Conservation (phyloP, 2,113 vertebrate genomes). For the Fulmarus glacialis region DNA sequence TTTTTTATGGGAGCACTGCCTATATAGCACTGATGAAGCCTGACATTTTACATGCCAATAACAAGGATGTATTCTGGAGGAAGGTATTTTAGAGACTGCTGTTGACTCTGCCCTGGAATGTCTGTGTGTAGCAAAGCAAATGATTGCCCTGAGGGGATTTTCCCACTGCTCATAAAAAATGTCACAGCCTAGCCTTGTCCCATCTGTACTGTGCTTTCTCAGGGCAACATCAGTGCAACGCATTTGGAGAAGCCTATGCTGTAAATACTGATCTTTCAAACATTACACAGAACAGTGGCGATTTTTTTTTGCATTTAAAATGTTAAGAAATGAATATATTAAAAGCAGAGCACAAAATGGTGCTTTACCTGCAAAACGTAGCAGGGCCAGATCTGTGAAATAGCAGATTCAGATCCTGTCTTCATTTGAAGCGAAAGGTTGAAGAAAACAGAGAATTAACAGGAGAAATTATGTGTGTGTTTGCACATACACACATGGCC, state of each 20-base stretch:
- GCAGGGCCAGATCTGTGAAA: not conserved
- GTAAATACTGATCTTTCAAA: constrained; percentile 47
- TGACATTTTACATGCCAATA: not conserved
- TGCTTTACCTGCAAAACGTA: not conserved
- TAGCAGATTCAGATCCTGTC: not conserved
- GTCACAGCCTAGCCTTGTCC: constrained; percentile 52
- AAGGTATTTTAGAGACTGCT: constrained; percentile 25
- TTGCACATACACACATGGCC: not conserved
- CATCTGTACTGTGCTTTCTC: constrained; percentile 56
- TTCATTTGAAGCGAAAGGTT: not conserved
- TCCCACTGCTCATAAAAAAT: constrained; percentile 71
- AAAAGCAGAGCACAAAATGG: not conserved
- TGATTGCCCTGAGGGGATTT: constrained; percentile 69
- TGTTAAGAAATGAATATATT: not conserved
- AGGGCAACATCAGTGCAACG: constrained; percentile 36
- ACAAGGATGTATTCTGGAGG: not conserved
- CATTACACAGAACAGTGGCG: not conserved
- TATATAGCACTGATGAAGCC: not conserved
- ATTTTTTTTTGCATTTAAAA: not conserved
- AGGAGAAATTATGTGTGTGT: not conserved
- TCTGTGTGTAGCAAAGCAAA: constrained; percentile 68
- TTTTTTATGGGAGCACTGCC: not conserved
- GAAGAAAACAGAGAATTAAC: not conserved
- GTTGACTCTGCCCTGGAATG: constrained; percentile 57
- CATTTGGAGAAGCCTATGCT: constrained; percentile 13